These are phyloP conservation scores for Callospermophilus lateralis DNA, from an alignment of 2,113 vertebrate species.

Conservation along the genomic window DNA sequence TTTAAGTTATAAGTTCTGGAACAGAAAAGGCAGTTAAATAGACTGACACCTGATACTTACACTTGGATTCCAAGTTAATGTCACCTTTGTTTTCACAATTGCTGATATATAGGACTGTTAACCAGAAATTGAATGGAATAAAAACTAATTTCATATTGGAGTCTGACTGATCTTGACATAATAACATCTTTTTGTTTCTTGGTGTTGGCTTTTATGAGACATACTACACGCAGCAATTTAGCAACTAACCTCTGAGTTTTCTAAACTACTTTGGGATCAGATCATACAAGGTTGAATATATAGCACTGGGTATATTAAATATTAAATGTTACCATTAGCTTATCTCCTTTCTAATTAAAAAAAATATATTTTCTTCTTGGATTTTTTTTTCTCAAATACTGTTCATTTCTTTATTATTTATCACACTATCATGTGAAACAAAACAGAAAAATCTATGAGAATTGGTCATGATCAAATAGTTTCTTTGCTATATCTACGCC, in stretches of 20 bases:
- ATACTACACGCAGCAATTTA: background rate
- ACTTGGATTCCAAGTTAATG: background rate
- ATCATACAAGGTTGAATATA: background rate
- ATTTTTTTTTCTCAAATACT: background rate
- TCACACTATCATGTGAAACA: background rate
- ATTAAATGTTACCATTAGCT: constrained; percentile 30
- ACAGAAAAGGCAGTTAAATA: constrained; percentile 27
- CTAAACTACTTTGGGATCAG: constrained; percentile 1
- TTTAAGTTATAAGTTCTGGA: background rate
- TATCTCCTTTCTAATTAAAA: background rate
- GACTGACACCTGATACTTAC: background rate
- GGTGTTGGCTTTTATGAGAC: background rate
- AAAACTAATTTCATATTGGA: constrained; percentile 46
- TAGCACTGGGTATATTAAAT: background rate
- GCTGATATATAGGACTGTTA: background rate
- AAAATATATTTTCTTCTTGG: constrained; percentile 6
- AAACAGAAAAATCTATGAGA: background rate
- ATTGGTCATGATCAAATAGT: background rate
- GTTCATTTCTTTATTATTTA: background rate
- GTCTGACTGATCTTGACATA: constrained; percentile 30
- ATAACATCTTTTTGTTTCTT: constrained; percentile 27
- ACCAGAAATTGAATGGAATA: background rate
- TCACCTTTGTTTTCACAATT: constrained; percentile 52
- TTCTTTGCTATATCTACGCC: background rate
- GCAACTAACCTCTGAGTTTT: background rate